Evolutionary conservation across 2,113 vertebrate genomes (phyloP).

Genomic region (Spermophilus dauricus): DNA sequence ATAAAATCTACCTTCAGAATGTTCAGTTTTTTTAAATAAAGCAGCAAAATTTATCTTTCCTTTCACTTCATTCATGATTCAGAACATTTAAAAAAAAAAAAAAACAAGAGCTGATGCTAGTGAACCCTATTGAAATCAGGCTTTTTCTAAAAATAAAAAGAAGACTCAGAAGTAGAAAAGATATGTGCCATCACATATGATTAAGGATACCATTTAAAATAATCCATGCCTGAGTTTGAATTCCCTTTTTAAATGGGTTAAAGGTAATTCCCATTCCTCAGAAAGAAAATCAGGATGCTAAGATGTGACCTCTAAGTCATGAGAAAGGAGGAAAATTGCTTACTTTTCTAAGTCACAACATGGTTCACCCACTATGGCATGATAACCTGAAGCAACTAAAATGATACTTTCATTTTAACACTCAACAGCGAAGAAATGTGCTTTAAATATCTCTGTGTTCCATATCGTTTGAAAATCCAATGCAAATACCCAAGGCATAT

Average conservation of each 20-base stretch:
- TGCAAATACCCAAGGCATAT: slow-evolving; percentile 57
- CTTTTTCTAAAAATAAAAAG: slow-evolving; percentile 26
- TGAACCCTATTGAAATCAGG: neutral
- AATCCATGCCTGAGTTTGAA: neutral
- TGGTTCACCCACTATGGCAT: neutral
- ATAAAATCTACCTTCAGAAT: slow-evolving; percentile 36
- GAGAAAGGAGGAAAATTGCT: slow-evolving; percentile 25
- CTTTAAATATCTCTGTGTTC: slow-evolving; percentile 38
- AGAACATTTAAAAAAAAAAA: neutral
- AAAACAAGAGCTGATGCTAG: neutral
- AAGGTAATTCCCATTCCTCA: slow-evolving; percentile 1
- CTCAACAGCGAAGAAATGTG: slow-evolving; percentile 38
- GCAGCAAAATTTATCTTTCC: slow-evolving; percentile 40
- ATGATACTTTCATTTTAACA: neutral
- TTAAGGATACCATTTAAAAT: neutral
- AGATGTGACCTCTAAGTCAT: slow-evolving; percentile 45
- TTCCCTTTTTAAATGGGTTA: slow-evolving; percentile 51
- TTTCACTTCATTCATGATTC: slow-evolving; percentile 12
- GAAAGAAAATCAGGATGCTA: slow-evolving; percentile 60
- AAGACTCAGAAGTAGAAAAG: neutral
- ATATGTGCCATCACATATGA: neutral
- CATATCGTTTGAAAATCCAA: slow-evolving; percentile 30
- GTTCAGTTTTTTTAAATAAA: neutral
- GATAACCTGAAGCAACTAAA: slow-evolving; percentile 37
- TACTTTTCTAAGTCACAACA: slow-evolving; percentile 51